Evolutionary conservation across 1,140 invertebrate species (phyloP).

Genomic region (Drosophila pachea): DNA sequence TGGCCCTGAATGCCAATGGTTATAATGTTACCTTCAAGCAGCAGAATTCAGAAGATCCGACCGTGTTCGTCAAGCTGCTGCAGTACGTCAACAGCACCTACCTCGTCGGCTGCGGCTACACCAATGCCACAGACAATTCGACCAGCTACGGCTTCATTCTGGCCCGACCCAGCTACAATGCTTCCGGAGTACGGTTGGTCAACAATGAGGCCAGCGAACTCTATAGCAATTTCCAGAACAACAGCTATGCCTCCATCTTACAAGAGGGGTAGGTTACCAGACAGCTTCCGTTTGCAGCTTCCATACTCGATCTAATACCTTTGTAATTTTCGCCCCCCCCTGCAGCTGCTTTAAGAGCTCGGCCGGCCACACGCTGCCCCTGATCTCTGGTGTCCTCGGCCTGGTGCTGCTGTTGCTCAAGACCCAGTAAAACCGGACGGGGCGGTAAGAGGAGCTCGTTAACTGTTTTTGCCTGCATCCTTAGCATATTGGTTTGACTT

Average conservation of each 20-base stretch:
- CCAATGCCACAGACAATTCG: background rate
- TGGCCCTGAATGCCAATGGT: conserved; percentile 4
- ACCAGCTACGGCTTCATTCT: conserved; percentile 53
- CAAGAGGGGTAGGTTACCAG: conserved; percentile 42
- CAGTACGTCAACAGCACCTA: conserved; percentile 19
- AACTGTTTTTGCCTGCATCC: conserved; percentile 12
- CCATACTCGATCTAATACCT: background rate
- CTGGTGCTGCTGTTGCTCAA: conserved; percentile 56
- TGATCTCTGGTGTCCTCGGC: conserved; percentile 54
- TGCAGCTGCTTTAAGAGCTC: conserved; percentile 34
- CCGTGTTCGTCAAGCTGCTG: conserved; percentile 42
- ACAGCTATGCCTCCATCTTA: conserved; percentile 17
- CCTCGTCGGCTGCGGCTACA: conserved; percentile 51
- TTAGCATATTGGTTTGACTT: conserved; percentile 51
- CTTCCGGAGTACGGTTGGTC: background rate
- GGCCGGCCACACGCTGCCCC: conserved; percentile 38
- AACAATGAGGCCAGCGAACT: conserved; percentile 30
- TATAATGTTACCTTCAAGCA: conserved; percentile 43
- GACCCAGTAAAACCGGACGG: conserved; percentile 19
- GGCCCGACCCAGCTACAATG: background rate
- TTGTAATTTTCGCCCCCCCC: background rate
- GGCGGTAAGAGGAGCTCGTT: conserved; percentile 5
- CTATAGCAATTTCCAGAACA: conserved; percentile 33
- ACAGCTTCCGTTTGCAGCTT: background rate
- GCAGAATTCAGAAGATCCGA: background rate